Evolutionary conservation across 2,797 vertebrate species (phyloP).

Genomic region (Delichon dasypus): DNA sequence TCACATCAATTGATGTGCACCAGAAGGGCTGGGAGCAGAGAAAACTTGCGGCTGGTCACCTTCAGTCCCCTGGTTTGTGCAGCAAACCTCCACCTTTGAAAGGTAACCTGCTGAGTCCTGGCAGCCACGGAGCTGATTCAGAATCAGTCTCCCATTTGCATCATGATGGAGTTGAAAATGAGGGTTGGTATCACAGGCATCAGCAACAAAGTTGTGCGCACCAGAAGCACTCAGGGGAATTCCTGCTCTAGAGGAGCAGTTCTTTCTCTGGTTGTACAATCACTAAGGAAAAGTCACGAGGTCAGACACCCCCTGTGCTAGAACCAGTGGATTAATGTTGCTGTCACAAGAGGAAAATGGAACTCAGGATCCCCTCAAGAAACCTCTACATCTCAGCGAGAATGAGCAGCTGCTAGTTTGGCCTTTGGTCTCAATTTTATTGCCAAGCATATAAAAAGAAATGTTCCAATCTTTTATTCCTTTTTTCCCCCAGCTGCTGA

Average conservation of each 20-base stretch:
- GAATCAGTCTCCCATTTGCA: not conserved
- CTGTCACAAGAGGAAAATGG: not conserved
- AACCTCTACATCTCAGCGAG: not conserved
- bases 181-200: not conserved
- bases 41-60: not conserved
- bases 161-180: not conserved
- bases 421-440: slow-evolving; percentile 46
- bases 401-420: slow-evolving; percentile 56
- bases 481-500: slow-evolving; percentile 43
- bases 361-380: not conserved
- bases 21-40: not conserved
- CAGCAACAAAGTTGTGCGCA: not conserved
- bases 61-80: not conserved
- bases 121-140: not conserved
- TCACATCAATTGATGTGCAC: not conserved
- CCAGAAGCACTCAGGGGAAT: not conserved
- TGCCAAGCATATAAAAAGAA: slow-evolving; percentile 54
- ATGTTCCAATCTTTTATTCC: slow-evolving; percentile 38
- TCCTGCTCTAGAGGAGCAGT: not conserved
- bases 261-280: not conserved
- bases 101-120: not conserved
- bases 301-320: not conserved
- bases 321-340: not conserved
- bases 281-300: not conserved
- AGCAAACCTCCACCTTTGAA: not conserved